Conservation (phyloP, 2,797 vertebrate genomes). For the Malurus splendens region DNA sequence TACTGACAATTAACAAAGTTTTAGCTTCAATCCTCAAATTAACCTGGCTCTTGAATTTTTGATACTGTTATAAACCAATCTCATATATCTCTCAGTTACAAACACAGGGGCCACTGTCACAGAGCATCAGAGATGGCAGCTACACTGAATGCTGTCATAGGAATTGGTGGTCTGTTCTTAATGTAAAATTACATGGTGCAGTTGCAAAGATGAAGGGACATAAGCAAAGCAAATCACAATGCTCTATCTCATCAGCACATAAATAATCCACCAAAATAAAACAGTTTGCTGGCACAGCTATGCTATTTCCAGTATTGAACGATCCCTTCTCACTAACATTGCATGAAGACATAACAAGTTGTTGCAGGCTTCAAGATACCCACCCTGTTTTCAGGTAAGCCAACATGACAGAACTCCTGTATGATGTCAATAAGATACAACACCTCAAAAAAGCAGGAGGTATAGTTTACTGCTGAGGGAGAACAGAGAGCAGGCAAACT, state of each 20-base stretch:
- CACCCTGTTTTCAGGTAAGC: not conserved
- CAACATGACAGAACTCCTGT: not conserved
- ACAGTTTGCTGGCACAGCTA: not conserved
- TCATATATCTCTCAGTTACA: not conserved
- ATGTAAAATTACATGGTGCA: not conserved
- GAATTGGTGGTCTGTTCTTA: not conserved
- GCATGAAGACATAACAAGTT: not conserved
- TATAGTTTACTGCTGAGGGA: not conserved
- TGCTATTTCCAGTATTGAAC: not conserved
- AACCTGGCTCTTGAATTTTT: not conserved
- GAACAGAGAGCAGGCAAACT: not conserved
- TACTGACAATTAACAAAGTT: not conserved
- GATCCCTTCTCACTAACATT: not conserved
- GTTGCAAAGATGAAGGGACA: not conserved
- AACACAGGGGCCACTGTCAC: not conserved
- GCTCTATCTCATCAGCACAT: not conserved
- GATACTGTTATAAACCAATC: not conserved
- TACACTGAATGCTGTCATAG: not conserved
- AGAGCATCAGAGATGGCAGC: not conserved
- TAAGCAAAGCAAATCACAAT: not conserved
- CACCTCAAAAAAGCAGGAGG: not conserved
- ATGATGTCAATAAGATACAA: not conserved
- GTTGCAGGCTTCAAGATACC: not conserved
- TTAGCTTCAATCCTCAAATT: not conserved
- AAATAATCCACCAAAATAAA: not conserved